These are phyloP conservation scores for Polydesmus complanatus DNA, from an alignment of 2,888 invertebrate genomes.

Conservation along the genomic window DNA sequence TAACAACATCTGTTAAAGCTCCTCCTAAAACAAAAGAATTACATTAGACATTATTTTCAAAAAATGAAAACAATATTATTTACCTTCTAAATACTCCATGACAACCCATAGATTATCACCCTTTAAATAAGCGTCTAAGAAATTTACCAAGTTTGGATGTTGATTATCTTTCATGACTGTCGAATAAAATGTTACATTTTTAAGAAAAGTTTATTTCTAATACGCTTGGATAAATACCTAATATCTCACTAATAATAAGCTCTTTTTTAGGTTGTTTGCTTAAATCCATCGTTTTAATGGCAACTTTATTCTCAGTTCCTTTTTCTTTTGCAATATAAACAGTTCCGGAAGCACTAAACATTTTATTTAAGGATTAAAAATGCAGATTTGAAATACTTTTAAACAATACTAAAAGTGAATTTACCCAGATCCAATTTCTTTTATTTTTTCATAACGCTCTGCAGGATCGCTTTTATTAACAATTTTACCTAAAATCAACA, in stretches of 20 bases:
- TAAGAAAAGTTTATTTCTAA: no score
- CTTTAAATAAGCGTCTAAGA: conserved; percentile 81
- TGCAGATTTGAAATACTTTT: conserved; percentile 3
- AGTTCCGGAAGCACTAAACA: conserved; percentile 61
- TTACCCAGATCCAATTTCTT: conserved; percentile 73
- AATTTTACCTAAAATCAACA: conserved; percentile 39
- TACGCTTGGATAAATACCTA: neutral
- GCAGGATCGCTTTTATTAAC: conserved; percentile 72
- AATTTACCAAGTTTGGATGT: conserved; percentile 91
- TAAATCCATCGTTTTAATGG: conserved; percentile 91
- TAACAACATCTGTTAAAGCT: conserved; percentile 90
- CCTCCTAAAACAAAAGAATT: conserved; percentile 49
- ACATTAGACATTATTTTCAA: neutral
- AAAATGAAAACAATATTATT: neutral
- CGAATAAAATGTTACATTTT: no score
- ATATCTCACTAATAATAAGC: conserved; percentile 83
- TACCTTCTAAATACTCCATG: conserved; percentile 24
- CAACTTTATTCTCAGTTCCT: conserved; percentile 59
- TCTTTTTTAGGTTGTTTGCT: conserved; percentile 91
- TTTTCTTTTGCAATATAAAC: conserved; percentile 79
- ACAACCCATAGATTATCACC: conserved; percentile 81
- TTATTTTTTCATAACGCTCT: conserved; percentile 60
- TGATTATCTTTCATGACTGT: conserved; percentile 70
- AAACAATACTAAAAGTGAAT: neutral
- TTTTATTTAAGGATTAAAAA: conserved; percentile 19